Base-by-base conservation (phyloP, 2,113 vertebrate genomes). In the Scatophagus argus region DNA sequence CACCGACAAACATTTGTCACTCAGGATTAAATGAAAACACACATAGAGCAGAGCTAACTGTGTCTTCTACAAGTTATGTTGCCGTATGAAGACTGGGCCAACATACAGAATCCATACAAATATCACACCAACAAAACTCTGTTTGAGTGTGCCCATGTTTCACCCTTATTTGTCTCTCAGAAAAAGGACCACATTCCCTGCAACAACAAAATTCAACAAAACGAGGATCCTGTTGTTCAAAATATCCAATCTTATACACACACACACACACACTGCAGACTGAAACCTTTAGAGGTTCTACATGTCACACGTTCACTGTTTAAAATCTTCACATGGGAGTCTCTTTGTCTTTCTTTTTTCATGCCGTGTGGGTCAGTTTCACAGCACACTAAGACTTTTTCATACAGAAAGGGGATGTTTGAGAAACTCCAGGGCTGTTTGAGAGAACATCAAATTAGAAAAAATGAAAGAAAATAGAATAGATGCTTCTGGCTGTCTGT, bases 301-400 rank as follows among this genome's bases (percentile, higher is more conserved):
- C 39, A 65, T 36, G 59, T 3, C 16, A 49, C 36, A 78, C 34
- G 29, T 75, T 59, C 17, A 43, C 44, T 63, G 41, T 59, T 74
- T 51, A 68, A 54, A n/a, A 55, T 75, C 41, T n/a, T 82, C 61
- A 73, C 38, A 43, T 34, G 36, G 63, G 79, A 69, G 46, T 64
- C 32, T 34, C 63, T 61, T 54, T 58, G 21, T 58, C 29, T 70
- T 78, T 70, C 27, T 73, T 68, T 34, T 58, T 70, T 82, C 67
- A 56, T 46, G 62, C 71, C 70, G 66, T 59, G 54, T 41, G 51
- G 72, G 77, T 82, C 83, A 77, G 59, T 60, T 55, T 73, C 63
- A 29, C 17, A 71, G 43, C 38, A 76, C 32, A 38, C 21, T 39
- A 39, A 49, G 25, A 41, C 70, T 46, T 19, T n/a, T n/a, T n/a